These are phyloP conservation scores for Acanthosoma haemorrhoidale DNA, from an alignment of 2,888 invertebrate genomes.

Conservation along the genomic window DNA sequence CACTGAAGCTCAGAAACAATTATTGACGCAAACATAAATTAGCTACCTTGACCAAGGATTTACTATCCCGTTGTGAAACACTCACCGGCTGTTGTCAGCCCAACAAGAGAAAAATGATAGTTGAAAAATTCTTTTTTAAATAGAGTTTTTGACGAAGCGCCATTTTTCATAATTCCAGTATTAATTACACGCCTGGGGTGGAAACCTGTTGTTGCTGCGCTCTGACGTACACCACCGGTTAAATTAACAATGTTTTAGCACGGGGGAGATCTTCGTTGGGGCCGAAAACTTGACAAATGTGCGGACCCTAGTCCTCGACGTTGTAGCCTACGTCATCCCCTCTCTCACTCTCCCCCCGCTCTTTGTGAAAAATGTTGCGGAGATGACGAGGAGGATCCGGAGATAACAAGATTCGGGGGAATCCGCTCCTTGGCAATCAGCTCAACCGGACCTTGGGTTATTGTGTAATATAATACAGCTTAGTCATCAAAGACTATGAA, in stretches of 20 bases:
- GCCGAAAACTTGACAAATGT: neutral
- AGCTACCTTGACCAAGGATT: too few relatives aligned
- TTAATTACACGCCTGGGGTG: neutral
- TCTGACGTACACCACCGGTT: too few relatives aligned
- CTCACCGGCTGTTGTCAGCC: too few relatives aligned
- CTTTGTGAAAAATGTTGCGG: conserved; percentile 4
- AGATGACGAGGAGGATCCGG: neutral
- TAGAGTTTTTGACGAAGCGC: neutral
- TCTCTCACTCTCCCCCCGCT: neutral
- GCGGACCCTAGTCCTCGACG: neutral
- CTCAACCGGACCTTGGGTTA: neutral
- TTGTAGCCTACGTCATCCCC: neutral
- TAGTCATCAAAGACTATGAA: too few relatives aligned
- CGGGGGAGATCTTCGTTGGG: too few relatives aligned
- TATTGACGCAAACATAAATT: too few relatives aligned
- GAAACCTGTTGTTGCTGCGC: conserved; percentile 4
- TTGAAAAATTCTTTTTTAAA: neutral
- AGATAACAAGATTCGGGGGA: conserved; percentile 8
- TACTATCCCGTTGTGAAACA: too few relatives aligned
- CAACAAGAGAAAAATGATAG: neutral
- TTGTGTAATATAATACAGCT: too few relatives aligned
- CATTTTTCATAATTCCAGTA: conserved; percentile 11
- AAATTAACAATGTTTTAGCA: too few relatives aligned
- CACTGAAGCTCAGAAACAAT: too few relatives aligned
- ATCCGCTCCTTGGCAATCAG: neutral